phyloP scores from a whole-genome alignment of 2,113 vertebrate genomes.

The Opisthocomus hoazin region DNA sequence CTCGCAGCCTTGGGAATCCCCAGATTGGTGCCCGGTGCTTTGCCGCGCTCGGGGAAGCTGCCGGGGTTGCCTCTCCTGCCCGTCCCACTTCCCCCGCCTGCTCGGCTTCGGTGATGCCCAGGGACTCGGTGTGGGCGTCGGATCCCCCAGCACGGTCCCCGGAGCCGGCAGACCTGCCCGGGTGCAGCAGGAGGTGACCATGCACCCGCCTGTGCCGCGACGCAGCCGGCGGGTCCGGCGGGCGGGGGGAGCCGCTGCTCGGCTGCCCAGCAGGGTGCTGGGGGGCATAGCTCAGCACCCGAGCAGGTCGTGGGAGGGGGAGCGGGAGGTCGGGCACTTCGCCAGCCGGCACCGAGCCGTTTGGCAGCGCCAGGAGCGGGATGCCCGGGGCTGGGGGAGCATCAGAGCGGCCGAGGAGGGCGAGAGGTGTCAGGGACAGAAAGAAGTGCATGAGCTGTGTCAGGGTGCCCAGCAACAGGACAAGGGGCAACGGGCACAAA shows the following conservation, averaged over 20 bases:
- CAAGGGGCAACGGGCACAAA: too few species aligned
- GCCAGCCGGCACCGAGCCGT: background rate
- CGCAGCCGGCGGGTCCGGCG: background rate
- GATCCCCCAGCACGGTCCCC: accelerated
- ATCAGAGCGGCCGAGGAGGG: background rate
- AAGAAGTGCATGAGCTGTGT: background rate
- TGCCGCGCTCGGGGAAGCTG: background rate
- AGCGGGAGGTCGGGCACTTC: background rate
- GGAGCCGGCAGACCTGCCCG: background rate
- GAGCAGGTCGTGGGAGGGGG: background rate
- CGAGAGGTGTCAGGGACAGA: background rate
- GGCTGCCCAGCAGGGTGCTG: background rate
- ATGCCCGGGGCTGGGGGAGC: background rate
- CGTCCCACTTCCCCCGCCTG: accelerated
- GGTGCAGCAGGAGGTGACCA: background rate
- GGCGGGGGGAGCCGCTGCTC: background rate
- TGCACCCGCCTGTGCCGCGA: background rate
- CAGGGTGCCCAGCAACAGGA: too few species aligned
- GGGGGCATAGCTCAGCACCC: background rate
- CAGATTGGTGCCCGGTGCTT: background rate
- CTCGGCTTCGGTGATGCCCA: accelerated
- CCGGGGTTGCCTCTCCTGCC: background rate
- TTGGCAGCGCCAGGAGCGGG: background rate
- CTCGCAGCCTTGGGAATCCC: background rate
- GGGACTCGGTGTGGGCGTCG: accelerated